Percentiles rank a stretch among this genome's conserved stretches.
These are phyloP conservation scores for Melinaea marsaeus DNA, from an alignment of 2,888 invertebrate genomes.

Conservation along the genomic window DNA sequence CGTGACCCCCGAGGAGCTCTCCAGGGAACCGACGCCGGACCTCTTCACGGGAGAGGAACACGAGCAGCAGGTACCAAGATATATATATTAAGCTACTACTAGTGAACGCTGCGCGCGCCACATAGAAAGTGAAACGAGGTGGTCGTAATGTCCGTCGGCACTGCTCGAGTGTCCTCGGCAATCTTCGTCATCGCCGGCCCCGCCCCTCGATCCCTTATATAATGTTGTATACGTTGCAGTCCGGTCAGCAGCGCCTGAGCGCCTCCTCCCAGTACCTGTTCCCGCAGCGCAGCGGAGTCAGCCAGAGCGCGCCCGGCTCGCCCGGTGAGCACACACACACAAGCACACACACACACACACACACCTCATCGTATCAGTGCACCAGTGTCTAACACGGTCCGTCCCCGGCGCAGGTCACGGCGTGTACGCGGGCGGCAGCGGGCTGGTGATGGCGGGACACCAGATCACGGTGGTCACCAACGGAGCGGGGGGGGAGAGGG, in stretches of 20 bases:
- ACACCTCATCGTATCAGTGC: background rate
- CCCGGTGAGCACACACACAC: slow-evolving; percentile 64
- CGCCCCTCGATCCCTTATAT: too few species aligned
- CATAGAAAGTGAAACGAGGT: too few species aligned
- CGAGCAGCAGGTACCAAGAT: slow-evolving; percentile 55
- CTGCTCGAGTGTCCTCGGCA: too few species aligned
- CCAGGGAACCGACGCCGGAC: slow-evolving; percentile 94
- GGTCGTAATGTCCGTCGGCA: too few species aligned
- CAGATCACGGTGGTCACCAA: slow-evolving; percentile 79
- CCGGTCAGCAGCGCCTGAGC: slow-evolving; percentile 68
- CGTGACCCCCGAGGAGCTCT: slow-evolving; percentile 90
- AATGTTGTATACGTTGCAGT: slow-evolving; percentile 32
- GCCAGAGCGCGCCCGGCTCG: slow-evolving; percentile 82
- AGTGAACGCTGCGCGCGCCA: too few species aligned
- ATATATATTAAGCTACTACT: background rate
- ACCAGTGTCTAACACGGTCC: background rate
- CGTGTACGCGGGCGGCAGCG: slow-evolving; percentile 63
- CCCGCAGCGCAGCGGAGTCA: slow-evolving; percentile 81
- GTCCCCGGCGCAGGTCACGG: slow-evolving; percentile 52
- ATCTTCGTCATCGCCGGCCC: too few species aligned
- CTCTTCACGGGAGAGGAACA: slow-evolving; percentile 82
- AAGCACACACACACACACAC: background rate
- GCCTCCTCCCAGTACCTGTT: slow-evolving; percentile 75
- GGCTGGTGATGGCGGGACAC: slow-evolving; percentile 77
- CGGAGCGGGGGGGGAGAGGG: slow-evolving; percentile 76